A percentile compares a stretch with the other conserved stretches of the same genome.
Conservation (phyloP, 2,797 vertebrate genomes). For the Cetoscarus ocellatus region DNA sequence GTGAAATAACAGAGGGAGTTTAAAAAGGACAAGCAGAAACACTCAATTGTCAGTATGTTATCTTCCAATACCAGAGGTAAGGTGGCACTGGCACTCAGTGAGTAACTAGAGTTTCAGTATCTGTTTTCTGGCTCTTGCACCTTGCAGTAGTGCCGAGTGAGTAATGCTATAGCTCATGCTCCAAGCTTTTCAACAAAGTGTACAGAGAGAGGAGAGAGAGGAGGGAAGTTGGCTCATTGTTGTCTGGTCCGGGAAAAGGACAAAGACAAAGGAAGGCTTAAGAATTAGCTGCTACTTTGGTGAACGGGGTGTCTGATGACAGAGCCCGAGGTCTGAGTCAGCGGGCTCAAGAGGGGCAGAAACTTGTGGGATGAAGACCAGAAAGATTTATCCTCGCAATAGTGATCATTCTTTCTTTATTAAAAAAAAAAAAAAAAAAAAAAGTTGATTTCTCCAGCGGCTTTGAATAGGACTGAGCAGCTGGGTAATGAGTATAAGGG, state of each 20-base stretch:
- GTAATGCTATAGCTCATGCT: conserved; percentile 24
- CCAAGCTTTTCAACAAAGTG: conserved; percentile 18
- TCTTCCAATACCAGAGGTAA: conserved; percentile 1
- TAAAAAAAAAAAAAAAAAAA: no score
- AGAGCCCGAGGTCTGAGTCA: conserved; percentile 18
- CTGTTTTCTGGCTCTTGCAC: conserved; percentile 13
- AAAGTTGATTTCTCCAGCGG: no score
- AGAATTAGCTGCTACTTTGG: conserved; percentile 18
- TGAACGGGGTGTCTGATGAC: conserved; percentile 8
- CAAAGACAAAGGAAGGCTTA: conserved; percentile 45
- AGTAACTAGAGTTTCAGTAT: conserved; percentile 25
- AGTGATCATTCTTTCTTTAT: no score
- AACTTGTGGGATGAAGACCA: not conserved
- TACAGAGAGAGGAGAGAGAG: conserved; percentile 25
- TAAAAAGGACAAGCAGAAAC: conserved; percentile 4
- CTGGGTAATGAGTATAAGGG: no score
- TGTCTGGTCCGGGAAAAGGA: conserved; percentile 38
- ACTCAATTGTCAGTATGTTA: not conserved
- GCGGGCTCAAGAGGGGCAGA: not conserved
- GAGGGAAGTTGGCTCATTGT: conserved; percentile 56
- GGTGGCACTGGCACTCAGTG: not conserved
- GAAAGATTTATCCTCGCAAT: not conserved
- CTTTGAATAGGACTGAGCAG: no score
- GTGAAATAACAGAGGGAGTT: not conserved
- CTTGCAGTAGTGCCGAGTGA: conserved; percentile 11